Evolutionary conservation across 2,888 invertebrate species (phyloP), one percentile per base, ranked within the genome.

Genomic region (Entomobrya proxima): DNA sequence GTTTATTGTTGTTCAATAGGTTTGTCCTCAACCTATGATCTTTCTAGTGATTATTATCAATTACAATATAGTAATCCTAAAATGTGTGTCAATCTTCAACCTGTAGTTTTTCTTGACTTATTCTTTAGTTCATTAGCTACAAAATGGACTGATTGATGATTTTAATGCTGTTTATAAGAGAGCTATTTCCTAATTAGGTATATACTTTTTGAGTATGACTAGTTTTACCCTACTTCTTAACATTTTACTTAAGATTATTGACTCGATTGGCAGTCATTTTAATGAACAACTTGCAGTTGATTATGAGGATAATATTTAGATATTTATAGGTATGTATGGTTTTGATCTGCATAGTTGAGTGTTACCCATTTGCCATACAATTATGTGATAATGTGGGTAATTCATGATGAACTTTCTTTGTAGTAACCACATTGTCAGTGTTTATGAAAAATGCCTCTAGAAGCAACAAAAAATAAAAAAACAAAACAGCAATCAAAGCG

Each of bases 241-340:
- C 13, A 47, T 50, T 15, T 40, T 15, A 72, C 75, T 82, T 75
- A 21, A 55, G 50, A 35, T 83, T 83, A 83, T 83, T 83, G 83
- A 83, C 83, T 83, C 76, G 83, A 83, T 83, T 83, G 83, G 83
- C 83, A 83, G 83, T 83, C 83, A 83, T 83, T 76, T 83, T 76
- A 75, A 83, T 83, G 83, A 83, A 83, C 83, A 83, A 83, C 67
- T 83, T 83, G 76, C 76, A 30, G 83, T 83, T 76, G 52, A 72
- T 69, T 32, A 61, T 75, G 83, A 76, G 52, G 76, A 74, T 67
- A 76, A 24, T 74, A 50, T 27, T 21, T 50, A 50, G 18, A 18
- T 9, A 15, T n/a, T 13, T 55, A 55, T 55, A 18, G 6, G 18
- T 74, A 50, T 69, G 61, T 61, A 32, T n/a, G 37, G 27, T 44